Evolutionary conservation across 2,113 vertebrate genomes (phyloP).

Genomic region (Eupsittula cactorum): DNA sequence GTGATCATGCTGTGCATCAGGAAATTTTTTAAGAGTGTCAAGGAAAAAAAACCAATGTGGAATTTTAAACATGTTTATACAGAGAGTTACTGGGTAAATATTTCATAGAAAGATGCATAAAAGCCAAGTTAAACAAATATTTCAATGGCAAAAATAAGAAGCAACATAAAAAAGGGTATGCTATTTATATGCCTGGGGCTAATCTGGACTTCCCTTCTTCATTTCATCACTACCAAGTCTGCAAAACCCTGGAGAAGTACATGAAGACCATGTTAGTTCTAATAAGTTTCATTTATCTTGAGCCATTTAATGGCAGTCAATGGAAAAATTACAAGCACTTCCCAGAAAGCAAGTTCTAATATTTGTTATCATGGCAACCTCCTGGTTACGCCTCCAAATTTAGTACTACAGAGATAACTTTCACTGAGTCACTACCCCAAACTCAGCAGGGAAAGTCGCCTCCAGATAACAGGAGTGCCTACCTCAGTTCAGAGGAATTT

Average conservation of each 20-base stretch:
- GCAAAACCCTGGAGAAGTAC: neutral
- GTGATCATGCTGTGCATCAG: conserved; percentile 24
- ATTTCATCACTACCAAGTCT: neutral
- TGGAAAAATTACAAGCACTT: conserved; percentile 46
- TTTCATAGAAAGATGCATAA: conserved; percentile 10
- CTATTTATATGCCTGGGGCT: neutral
- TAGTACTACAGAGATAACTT: conserved; percentile 60
- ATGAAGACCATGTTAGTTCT: neutral
- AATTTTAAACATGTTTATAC: conserved; percentile 32
- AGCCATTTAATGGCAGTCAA: conserved; percentile 42
- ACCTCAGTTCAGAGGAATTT: conserved; percentile 34
- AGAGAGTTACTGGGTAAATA: neutral
- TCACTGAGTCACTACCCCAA: conserved; percentile 52
- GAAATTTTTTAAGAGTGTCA: conserved; percentile 21
- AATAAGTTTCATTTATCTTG: conserved; percentile 24
- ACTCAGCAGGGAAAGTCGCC: conserved; percentile 33
- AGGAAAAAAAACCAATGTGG: neutral
- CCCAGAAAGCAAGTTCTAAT: conserved; percentile 48
- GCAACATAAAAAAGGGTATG: neutral
- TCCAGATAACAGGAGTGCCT: conserved; percentile 37
- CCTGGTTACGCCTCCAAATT: conserved; percentile 58
- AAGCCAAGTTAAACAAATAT: conserved; percentile 16
- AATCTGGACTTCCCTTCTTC: neutral
- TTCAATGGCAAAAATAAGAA: conserved; percentile 1
- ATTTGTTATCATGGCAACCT: conserved; percentile 63